phyloP scores from a whole-genome alignment of 2,888 invertebrate genomes.

The Pedicia rivosa region DNA sequence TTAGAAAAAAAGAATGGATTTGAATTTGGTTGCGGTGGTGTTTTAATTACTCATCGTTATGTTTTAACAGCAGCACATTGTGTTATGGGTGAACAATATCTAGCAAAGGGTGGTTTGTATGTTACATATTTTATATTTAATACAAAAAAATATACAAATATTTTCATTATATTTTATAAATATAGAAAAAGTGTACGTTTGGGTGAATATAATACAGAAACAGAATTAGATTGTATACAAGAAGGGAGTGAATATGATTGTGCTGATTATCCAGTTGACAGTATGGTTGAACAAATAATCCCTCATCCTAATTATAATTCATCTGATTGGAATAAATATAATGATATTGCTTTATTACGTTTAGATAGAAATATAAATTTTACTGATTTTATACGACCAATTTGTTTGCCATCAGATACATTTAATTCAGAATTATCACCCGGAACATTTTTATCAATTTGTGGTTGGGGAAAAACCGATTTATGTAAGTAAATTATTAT shows the following conservation, averaged over 20 bases:
- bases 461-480: constrained; percentile 47
- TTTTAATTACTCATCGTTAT: constrained; percentile 39
- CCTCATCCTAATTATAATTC: constrained; percentile 45
- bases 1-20: background rate
- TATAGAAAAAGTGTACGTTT: constrained; percentile 35
- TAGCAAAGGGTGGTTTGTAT: constrained; percentile 37
- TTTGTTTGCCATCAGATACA: constrained; percentile 34
- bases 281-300: constrained; percentile 42
- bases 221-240: constrained; percentile 41
- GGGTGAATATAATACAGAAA: constrained; percentile 48
- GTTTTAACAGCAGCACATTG: constrained; percentile 48
- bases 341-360: constrained; percentile 39
- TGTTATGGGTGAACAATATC: constrained; percentile 33
- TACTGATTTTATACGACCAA: constrained; percentile 40
- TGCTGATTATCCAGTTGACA: constrained; percentile 44
- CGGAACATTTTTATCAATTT: constrained; percentile 37
- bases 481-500: constrained; percentile 20
- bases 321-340: constrained; percentile 32
- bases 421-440: constrained; percentile 21
- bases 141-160: background rate
- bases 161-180: constrained; percentile 1
- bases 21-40: constrained; percentile 44
- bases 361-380: constrained; percentile 22
- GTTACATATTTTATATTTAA: constrained; percentile 19
- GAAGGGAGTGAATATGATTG: constrained; percentile 33